Conservation (phyloP, 2,888 invertebrate genomes). For the Neocrepidodera transversa region DNA sequence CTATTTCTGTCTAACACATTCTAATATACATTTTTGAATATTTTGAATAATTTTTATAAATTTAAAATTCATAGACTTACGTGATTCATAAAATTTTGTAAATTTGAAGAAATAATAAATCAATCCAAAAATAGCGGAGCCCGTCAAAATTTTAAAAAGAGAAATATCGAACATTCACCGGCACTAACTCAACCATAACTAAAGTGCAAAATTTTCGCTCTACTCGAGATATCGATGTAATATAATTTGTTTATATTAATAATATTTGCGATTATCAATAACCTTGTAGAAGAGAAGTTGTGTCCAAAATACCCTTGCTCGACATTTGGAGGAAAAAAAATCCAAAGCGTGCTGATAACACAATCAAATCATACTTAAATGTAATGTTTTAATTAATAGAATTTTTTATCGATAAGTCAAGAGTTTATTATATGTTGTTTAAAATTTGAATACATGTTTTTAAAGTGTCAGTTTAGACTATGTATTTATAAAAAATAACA, state of each 20-base stretch:
- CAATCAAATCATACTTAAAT: neutral
- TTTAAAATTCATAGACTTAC: no score
- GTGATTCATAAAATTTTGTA: neutral
- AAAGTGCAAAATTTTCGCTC: constrained; percentile 1
- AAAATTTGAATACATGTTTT: no score
- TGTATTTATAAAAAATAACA: no score
- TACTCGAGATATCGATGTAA: neutral
- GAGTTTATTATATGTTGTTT: neutral
- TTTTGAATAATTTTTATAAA: no score
- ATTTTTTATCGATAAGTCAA: neutral
- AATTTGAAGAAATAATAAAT: constrained; percentile 1
- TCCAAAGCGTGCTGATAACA: neutral
- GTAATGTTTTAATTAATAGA: neutral
- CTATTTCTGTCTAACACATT: no score
- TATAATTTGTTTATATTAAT: constrained; percentile 13
- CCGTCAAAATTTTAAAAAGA: neutral
- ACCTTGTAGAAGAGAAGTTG: constrained; percentile 17
- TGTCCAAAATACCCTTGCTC: constrained; percentile 23
- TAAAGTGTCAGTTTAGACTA: no score
- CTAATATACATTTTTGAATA: no score
- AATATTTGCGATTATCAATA: constrained; percentile 12
- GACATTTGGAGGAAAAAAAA: constrained; percentile 11
- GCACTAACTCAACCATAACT: neutral
- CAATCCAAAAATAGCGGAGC: neutral
- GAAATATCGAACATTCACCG: constrained; percentile 6